Evolutionary conservation across 2,888 invertebrate genomes (phyloP), one percentile per base, ranked within the genome.

Genomic region (Creontiades dilutus): DNA sequence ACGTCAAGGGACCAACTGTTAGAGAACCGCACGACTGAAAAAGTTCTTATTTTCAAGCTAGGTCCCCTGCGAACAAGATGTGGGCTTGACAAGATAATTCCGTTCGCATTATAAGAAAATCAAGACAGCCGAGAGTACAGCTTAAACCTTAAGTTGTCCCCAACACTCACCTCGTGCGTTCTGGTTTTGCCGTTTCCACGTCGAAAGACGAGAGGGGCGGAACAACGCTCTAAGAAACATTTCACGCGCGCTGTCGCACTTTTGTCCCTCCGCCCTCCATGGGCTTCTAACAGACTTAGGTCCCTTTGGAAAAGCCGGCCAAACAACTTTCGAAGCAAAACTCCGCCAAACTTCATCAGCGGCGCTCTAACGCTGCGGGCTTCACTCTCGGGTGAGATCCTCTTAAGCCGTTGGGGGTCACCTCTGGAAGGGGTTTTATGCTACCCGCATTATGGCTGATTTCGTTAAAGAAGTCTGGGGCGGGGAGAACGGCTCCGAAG

Each of bases 391-490:
- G 9, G 2, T n/a, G n/a, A 19, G 16, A 16, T n/a, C 61, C 19
- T 61, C n/a, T 61, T 52, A 52, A 52, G 52, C 16, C 52, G 61
- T 1, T n/a, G 19, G 52, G 52, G 52, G 52, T 52, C 37, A 37
- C 37, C 37, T 52, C 14, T 52, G 16, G 16, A 52, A n/a, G 16
- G 52, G 14, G 14, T 19, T 61, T 61, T 19, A 61, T n/a, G 61
- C n/a, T 61, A 61, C 61, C 19, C 61, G 61, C 61, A 61, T 61
- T 61, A 61, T 61, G 61, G 61, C 61, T 61, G 61, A 61, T 61
- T 61, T 61, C n/a, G 61, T 61, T 61, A 19, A 61, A 16, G n/a
- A 61, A 61, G 61, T 19, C 19, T n/a, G 19, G 61, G 61, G 19
- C 16, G 52, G 13, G 52, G 11, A 52, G 52, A 52, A 52, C 13